Percentiles rank a stretch among this genome's conserved stretches.
phyloP scores from a whole-genome alignment of 2,888 invertebrate species.

The Germaria angustata region DNA sequence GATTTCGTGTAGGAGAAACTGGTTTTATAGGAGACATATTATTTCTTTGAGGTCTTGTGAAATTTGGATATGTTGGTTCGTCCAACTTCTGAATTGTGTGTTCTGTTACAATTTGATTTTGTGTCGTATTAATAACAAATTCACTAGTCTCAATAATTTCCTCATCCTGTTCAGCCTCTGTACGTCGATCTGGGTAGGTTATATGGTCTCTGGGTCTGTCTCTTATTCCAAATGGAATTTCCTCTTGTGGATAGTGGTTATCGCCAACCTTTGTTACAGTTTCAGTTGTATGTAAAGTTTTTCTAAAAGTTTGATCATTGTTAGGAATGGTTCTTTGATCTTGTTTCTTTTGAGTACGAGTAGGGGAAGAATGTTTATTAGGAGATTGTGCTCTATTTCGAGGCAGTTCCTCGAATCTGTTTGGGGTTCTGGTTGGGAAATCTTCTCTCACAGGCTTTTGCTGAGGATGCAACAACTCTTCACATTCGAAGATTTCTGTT shows the following conservation, averaged over 20 bases:
- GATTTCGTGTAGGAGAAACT: neutral
- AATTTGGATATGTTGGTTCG: neutral
- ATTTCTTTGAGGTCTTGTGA: neutral
- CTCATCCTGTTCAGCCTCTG: conserved; percentile 26
- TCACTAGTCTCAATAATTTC: conserved; percentile 2
- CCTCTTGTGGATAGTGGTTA: neutral
- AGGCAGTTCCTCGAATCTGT: neutral
- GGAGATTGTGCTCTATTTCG: neutral
- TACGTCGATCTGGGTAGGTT: neutral
- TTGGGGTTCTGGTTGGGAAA: neutral
- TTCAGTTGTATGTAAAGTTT: neutral
- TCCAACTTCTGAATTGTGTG: neutral
- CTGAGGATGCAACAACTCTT: neutral
- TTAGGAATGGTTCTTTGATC: neutral
- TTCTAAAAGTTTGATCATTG: neutral
- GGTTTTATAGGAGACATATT: neutral
- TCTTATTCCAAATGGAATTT: neutral
- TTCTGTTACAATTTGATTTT: neutral
- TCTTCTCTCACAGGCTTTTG: neutral
- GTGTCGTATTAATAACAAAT: neutral
- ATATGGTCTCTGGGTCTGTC: neutral
- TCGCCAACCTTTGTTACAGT: neutral
- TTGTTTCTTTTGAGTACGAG: conserved; percentile 3
- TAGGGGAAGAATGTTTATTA: conserved; percentile 14
- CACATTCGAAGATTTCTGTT: neutral